These are phyloP conservation scores for Ommatoiulus sabulosus DNA, from an alignment of 2,888 invertebrate species.

Conservation along the genomic window DNA sequence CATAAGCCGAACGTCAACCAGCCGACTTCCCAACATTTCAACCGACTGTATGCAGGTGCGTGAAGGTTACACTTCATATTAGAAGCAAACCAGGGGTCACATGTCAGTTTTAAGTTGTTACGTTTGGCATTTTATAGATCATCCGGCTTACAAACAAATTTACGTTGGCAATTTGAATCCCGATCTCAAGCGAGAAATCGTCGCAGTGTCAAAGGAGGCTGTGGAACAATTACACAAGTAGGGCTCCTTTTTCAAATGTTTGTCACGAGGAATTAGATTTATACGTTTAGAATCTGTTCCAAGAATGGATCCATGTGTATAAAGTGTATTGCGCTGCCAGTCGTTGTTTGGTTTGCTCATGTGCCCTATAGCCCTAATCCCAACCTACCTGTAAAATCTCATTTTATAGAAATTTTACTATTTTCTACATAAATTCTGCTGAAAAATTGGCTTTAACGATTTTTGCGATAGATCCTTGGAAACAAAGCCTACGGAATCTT, in stretches of 20 bases:
- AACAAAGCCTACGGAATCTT: slow-evolving; percentile 75
- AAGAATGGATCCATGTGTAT: too few relatives aligned
- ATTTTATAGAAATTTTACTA: too few relatives aligned
- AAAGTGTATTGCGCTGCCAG: too few relatives aligned
- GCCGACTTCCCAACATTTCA: background rate
- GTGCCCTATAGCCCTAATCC: too few relatives aligned
- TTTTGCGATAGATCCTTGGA: slow-evolving; percentile 71
- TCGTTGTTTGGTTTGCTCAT: too few relatives aligned
- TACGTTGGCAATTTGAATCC: slow-evolving; percentile 55
- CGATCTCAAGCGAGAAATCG: slow-evolving; percentile 46
- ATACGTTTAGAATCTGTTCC: too few relatives aligned
- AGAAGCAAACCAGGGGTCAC: too few relatives aligned
- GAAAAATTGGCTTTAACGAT: background rate
- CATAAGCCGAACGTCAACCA: background rate
- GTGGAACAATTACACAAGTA: slow-evolving; percentile 57
- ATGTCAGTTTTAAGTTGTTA: background rate
- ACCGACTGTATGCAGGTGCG: background rate
- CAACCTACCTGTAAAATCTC: too few relatives aligned
- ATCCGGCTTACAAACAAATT: background rate
- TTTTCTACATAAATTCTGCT: background rate
- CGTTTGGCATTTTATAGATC: background rate
- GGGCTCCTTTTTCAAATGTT: background rate
- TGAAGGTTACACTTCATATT: background rate
- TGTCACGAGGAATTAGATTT: too few relatives aligned
- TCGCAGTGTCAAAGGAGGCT: slow-evolving; percentile 52